Base-by-base conservation (phyloP, 2,113 vertebrate genomes). In the Noturus placidus region DNA sequence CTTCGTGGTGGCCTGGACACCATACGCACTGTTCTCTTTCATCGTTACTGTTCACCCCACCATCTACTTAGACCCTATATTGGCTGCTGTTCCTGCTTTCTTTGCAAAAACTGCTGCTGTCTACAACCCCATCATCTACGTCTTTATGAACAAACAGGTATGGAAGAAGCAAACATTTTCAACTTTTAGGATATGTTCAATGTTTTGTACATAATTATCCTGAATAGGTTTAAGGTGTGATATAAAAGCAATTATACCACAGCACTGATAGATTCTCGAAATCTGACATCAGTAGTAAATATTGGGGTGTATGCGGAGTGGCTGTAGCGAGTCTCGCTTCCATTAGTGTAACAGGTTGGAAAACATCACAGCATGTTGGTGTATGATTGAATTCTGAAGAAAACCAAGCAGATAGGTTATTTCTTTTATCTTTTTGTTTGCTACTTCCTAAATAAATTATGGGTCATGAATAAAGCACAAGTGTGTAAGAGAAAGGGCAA, bases 111-210 rank as follows among this genome's bases (percentile, higher is more conserved):
- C 96, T 1, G 95, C 97, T 0, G 93, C 97, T 0, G 95, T 97
- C 89, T 98, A 97, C 91, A 97, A 98, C 89, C 97, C 97, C 5
- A 52, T 98, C 89, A 97, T 97, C 93, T 97, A 98, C 57, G 97
- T 96, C 90, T 97, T 97, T 88, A 97, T 97, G 97, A 97, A 98
- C 93, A 97, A 96, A 91, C 96, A 97, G 97, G 97, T 97, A 86
- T 38, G 14, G 1, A 22, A 20, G 1, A 65, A 50, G 5, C 9
- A 13, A n/a, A 20, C 2, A 13, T 54, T 22, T 25, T 63, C 25
- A 14, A 35, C 11, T 38, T 42, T 13, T 63, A 25, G 33, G 15
- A 59, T 82, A 22, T 59, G 22, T 35, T 82, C 22, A 63, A n/a
- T 54, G 35, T 15, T 65, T 63, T 59, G n/a, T 20, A 81, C 11